Conservation (phyloP, 1,140 invertebrate genomes). For the Oncopodura yosiiana region DNA sequence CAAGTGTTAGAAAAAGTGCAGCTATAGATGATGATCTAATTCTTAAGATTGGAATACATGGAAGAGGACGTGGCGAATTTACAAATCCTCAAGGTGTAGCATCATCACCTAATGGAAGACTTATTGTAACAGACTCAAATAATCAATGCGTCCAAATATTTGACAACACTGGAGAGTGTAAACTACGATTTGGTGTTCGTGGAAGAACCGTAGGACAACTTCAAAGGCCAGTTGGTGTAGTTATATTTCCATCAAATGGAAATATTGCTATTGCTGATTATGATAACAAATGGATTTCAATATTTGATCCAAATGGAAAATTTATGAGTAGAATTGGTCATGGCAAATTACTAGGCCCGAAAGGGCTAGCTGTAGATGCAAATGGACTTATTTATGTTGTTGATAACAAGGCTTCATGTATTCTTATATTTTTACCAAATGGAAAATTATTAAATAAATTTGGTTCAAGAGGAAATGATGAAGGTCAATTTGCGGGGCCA, state of each 20-base stretch:
- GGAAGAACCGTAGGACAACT: conserved; percentile 47
- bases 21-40: conserved; percentile 46
- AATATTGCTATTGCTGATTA: conserved; percentile 52
- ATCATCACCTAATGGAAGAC: conserved; percentile 40
- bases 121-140: conserved; percentile 50
- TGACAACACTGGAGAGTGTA: conserved; percentile 39
- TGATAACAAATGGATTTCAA: conserved; percentile 51
- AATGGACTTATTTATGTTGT: conserved; percentile 50
- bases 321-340: conserved; percentile 48
- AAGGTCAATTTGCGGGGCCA: conserved; percentile 50
- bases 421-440: conserved; percentile 48
- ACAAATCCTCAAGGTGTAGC: conserved; percentile 50
- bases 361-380: conserved; percentile 46
- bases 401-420: conserved; percentile 49
- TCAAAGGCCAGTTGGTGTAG: conserved; percentile 49
- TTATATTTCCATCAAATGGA: conserved; percentile 43
- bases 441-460: conserved; percentile 43
- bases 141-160: conserved; percentile 49
- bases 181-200: conserved; percentile 44
- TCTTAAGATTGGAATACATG: conserved; percentile 43
- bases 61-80: conserved; percentile 49
- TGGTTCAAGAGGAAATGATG: conserved; percentile 39
- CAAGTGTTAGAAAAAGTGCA: conserved; percentile 41
- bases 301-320: conserved; percentile 48
- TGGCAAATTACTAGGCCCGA: conserved; percentile 48